A percentile compares a stretch with the other conserved stretches of the same genome.
Evolutionary conservation across 2,888 invertebrate genomes (phyloP).

Genomic region (Drosophila melanosoma): DNA sequence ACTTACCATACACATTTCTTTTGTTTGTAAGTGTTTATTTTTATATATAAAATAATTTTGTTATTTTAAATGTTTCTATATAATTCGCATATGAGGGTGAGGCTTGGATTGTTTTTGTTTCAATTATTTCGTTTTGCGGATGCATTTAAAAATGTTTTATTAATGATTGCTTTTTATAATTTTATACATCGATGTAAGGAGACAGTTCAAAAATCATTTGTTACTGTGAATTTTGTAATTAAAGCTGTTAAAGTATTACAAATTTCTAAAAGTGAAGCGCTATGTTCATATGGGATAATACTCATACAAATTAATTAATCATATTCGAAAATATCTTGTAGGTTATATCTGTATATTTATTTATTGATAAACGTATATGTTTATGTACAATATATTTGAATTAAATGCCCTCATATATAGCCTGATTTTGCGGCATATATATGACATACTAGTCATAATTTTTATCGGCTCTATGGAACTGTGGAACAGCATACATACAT

Average conservation of each 20-base stretch:
- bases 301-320: neutral
- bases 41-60: neutral
- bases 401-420: slow-evolving; percentile 8
- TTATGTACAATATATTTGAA: neutral
- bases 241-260: neutral
- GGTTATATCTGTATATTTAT: neutral
- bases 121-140: neutral
- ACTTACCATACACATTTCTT: slow-evolving; percentile 25
- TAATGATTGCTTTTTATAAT: neutral
- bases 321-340: neutral
- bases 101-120: neutral
- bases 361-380: neutral
- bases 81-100: neutral
- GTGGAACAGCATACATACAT: slow-evolving; percentile 30
- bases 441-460: slow-evolving; percentile 7
- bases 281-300: too few relatives aligned
- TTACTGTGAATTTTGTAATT: neutral
- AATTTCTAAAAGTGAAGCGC: too few relatives aligned
- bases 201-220: neutral
- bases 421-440: slow-evolving; percentile 8
- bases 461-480: slow-evolving; percentile 48
- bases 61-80: neutral
- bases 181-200: neutral
- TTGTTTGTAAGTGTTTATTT: slow-evolving; percentile 45
- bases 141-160: neutral